Conservation (phyloP, 2,113 vertebrate genomes). For the Tragelaphus strepsiceros region DNA sequence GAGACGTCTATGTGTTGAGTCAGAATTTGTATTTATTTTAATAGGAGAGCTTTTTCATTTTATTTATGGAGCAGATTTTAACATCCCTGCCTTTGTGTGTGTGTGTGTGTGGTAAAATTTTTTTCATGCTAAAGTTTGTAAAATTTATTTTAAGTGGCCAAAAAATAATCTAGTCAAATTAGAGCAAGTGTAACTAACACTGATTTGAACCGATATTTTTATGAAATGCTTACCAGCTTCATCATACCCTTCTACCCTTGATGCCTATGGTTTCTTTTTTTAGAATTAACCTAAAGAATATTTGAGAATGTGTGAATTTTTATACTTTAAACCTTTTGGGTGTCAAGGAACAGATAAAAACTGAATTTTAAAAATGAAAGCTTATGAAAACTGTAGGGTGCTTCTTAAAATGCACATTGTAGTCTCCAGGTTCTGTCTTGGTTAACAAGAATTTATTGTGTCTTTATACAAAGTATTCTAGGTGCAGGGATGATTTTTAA, state of each 20-base stretch:
- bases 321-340: background rate
- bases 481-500: background rate
- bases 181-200: background rate
- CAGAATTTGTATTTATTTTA: background rate
- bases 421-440: background rate
- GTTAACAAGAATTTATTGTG: background rate
- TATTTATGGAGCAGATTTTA: background rate
- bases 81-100: background rate
- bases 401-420: background rate
- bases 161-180: background rate
- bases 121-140: background rate
- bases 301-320: constrained; percentile 9
- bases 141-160: background rate
- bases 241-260: background rate
- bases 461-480: background rate
- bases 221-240: background rate
- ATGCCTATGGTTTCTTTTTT: background rate
- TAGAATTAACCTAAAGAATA: background rate
- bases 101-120: background rate
- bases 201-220: background rate
- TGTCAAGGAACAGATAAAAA: background rate
- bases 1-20: background rate
- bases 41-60: background rate
- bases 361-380: constrained; percentile 3
- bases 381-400: background rate